Base-by-base conservation (phyloP, 2,888 invertebrate species). In the Lochmaea capreae region DNA sequence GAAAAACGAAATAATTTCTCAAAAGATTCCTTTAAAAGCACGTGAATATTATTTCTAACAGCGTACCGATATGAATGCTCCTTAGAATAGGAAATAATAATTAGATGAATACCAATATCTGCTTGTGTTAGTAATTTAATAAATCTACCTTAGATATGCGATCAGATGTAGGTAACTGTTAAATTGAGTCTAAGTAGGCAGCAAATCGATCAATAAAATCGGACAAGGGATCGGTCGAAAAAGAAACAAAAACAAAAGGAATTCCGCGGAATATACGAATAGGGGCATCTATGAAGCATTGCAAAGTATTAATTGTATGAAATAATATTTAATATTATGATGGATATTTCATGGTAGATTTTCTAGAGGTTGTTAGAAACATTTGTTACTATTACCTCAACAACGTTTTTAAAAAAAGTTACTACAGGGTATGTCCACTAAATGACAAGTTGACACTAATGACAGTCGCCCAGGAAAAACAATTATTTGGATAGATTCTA, bases 181-280 rank as follows among this genome's bases (percentile, higher is more conserved):
- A n/a, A 54, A 18, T 10, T 18, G 18, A 18, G 1, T n/a, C 10
- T 3, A 54, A 16, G 54, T 54, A 54, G 8, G 33, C 33, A 39
- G 54, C 9, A 54, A 54, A 54, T 18, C 18, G 18, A 54, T 18
- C 54, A 54, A 18, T 54, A 18, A 54, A 54, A 6, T 16, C 54
- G 54, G 54, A 18, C 54, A 54, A 54, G 18, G 54, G 54, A 54
- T 54, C n/a, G 54, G 18, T 54, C 18, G 18, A 14, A 54, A 54
- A 54, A 54, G 1, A 16, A 54, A 54, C 54, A 54, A 54, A 54
- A 54, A 54, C 54, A 10, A 18, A 18, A 18, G 54, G 14, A 46
- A 46, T 46, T 46, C 14, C 3, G 3, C 14, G 33, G 33, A 12
- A 46, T 4, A 46, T 4, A 11, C 46, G 46, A 12, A 46, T 46